Conservation (phyloP, 2,797 vertebrate genomes). For the Parotocinclus haroldoi region DNA sequence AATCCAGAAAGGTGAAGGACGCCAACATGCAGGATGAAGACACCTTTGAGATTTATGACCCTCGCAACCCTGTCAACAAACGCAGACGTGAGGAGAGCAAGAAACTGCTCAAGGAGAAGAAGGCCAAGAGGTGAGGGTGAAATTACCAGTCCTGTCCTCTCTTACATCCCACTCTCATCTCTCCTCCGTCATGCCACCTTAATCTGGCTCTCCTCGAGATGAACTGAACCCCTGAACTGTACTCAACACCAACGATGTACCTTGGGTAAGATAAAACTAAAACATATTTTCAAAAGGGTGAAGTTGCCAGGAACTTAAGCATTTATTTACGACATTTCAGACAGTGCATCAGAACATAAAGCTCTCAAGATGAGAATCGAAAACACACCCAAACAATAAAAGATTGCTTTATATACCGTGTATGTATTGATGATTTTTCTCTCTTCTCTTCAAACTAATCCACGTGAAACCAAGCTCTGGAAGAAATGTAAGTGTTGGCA, state of each 20-base stretch:
- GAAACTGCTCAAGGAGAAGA: conserved; percentile 94
- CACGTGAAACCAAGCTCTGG: too few species aligned
- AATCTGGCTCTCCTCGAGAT: not conserved
- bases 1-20: conserved; percentile 94
- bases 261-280: not conserved
- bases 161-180: not conserved
- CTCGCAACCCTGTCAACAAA: conserved; percentile 96
- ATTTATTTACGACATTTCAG: too few species aligned
- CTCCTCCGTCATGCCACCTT: not conserved
- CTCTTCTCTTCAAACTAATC: not conserved
- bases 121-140: conserved; percentile 78
- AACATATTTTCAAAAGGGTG: not conserved
- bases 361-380: too few species aligned
- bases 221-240: not conserved
- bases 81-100: conserved; percentile 95
- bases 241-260: not conserved
- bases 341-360: too few species aligned
- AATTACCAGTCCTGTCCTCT: not conserved
- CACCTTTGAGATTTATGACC: conserved; percentile 97
- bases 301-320: not conserved
- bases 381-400: too few species aligned
- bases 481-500: too few species aligned
- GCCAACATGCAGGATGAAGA: conserved; percentile 95
- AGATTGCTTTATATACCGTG: not conserved
- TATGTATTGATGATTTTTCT: not conserved